A percentile compares a stretch with the other conserved stretches of the same genome.
Conservation (phyloP, 2,888 invertebrate genomes). For the Polyploca ridens region DNA sequence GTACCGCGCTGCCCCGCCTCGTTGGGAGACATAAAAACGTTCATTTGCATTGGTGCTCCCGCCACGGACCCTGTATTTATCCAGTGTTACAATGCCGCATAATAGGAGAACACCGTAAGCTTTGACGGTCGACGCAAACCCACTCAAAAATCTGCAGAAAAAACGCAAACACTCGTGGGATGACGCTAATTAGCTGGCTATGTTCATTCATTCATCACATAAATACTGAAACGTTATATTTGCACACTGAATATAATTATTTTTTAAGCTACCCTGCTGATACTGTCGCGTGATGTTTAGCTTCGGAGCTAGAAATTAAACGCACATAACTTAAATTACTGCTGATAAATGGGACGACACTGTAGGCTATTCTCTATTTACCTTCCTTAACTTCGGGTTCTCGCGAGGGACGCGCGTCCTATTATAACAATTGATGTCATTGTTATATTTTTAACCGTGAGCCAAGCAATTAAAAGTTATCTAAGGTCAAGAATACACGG, state of each 20-base stretch:
- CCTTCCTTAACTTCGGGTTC: too few relatives aligned
- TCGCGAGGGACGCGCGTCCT: too few relatives aligned
- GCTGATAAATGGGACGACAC: too few relatives aligned
- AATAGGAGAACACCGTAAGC: constrained; percentile 65
- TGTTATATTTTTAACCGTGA: too few relatives aligned
- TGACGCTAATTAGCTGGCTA: constrained; percentile 61
- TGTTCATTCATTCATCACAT: constrained; percentile 18
- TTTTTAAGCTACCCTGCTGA: constrained; percentile 1
- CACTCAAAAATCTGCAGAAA: constrained; percentile 67
- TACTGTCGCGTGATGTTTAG: too few relatives aligned
- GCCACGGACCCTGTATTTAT: constrained; percentile 68
- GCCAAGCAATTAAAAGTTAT: too few relatives aligned
- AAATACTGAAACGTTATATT: background rate
- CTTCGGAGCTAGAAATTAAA: background rate
- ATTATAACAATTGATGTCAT: too few relatives aligned
- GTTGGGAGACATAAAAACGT: constrained; percentile 69
- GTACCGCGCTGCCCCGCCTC: constrained; percentile 31
- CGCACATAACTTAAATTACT: background rate
- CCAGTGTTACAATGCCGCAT: constrained; percentile 70
- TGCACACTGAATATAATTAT: constrained; percentile 9
- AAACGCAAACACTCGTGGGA: constrained; percentile 50
- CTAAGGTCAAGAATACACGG: too few relatives aligned
- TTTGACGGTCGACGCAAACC: constrained; percentile 62
- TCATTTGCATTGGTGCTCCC: constrained; percentile 76
- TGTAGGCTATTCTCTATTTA: too few relatives aligned